Evolutionary conservation across 1,140 invertebrate species (phyloP).

Genomic region (Saccostrea glomerata): DNA sequence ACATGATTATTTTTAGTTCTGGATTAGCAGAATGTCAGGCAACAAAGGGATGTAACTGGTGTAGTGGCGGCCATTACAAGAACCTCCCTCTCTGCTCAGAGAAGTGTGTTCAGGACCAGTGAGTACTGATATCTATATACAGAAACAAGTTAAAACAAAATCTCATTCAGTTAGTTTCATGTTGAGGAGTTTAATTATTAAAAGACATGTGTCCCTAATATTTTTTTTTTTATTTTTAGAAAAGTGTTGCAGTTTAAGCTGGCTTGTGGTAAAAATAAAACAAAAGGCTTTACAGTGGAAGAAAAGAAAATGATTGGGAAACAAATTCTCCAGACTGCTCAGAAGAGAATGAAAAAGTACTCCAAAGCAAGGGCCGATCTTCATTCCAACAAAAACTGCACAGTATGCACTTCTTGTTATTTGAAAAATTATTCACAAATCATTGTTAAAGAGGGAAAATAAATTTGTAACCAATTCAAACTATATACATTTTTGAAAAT

Average conservation of each 20-base stretch:
- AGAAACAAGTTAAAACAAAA: not conserved
- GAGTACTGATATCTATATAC: not conserved
- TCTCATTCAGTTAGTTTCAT: too few species aligned
- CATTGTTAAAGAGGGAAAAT: too few species aligned
- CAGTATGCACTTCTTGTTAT: not conserved
- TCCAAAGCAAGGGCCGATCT: not conserved
- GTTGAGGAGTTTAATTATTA: too few species aligned
- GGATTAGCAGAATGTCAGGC: slow-evolving; percentile 2
- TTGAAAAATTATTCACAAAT: too few species aligned
- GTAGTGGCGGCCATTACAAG: slow-evolving; percentile 49
- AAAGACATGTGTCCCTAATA: too few species aligned
- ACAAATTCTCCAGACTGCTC: not conserved
- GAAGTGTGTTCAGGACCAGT: slow-evolving; percentile 46
- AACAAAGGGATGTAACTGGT: slow-evolving; percentile 48
- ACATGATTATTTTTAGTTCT: not conserved
- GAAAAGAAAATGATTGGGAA: not conserved
- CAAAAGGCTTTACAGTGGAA: not conserved
- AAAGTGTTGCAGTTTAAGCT: not conserved
- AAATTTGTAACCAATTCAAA: too few species aligned
- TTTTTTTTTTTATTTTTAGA: not conserved
- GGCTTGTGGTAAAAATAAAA: not conserved
- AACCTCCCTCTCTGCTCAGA: slow-evolving; percentile 40
- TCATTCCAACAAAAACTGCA: not conserved
- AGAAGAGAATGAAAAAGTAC: not conserved
- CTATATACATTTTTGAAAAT: too few species aligned